Percentiles rank a stretch among this genome's conserved stretches.
Evolutionary conservation across 2,113 vertebrate genomes (phyloP).

Genomic region (Myiopsitta monachus): DNA sequence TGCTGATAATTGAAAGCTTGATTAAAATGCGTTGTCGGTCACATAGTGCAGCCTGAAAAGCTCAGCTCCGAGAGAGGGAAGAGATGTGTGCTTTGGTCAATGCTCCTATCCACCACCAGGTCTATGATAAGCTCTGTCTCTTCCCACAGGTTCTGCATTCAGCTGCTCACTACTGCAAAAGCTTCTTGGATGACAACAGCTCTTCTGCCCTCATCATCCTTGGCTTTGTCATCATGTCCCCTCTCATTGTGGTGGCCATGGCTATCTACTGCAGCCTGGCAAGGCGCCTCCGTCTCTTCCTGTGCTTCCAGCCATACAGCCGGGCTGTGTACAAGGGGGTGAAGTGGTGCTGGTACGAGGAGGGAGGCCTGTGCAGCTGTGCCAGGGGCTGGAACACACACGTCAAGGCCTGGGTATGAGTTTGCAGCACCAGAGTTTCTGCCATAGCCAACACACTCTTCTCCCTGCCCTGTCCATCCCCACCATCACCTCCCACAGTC

Average conservation of each 20-base stretch:
- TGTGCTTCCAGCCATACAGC: conserved; percentile 77
- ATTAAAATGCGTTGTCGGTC: background rate
- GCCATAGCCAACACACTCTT: too few relatives aligned
- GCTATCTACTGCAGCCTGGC: conserved; percentile 85
- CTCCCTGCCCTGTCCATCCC: background rate
- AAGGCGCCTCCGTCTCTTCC: conserved; percentile 78
- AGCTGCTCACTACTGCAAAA: conserved; percentile 79
- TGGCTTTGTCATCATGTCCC: conserved; percentile 94
- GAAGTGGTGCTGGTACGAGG: conserved; percentile 68
- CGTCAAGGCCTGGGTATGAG: conserved; percentile 86
- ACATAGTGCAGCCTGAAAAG: background rate
- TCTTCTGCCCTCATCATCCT: conserved; percentile 92
- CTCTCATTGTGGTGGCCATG: conserved; percentile 87
- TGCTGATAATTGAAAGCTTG: background rate
- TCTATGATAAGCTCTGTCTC: background rate
- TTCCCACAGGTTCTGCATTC: conserved; percentile 81
- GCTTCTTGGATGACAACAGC: conserved; percentile 89
- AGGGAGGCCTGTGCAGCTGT: conserved; percentile 42
- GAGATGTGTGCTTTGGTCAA: background rate
- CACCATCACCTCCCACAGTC: background rate
- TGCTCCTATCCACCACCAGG: too few relatives aligned
- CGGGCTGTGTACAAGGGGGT: conserved; percentile 77
- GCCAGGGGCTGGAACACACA: conserved; percentile 20
- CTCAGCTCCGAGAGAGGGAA: background rate
- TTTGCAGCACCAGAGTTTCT: background rate